These are phyloP conservation scores for Conistra vaccinii DNA, from an alignment of 2,888 invertebrate species.

Conservation along the genomic window DNA sequence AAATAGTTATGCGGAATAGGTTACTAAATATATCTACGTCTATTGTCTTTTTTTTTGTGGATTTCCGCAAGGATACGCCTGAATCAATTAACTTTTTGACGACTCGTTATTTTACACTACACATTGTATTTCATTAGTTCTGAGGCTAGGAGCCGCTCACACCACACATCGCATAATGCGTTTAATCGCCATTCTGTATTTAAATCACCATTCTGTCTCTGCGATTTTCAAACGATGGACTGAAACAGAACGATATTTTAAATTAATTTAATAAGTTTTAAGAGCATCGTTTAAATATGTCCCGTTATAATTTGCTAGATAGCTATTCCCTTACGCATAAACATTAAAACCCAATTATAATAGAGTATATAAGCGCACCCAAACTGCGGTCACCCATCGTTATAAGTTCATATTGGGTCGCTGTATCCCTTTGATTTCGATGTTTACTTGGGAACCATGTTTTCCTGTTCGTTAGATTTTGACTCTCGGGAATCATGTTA, in stretches of 20 bases:
- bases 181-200: no score
- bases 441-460: conserved; percentile 21
- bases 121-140: no score
- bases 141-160: no score
- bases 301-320: not conserved
- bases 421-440: conserved; percentile 18
- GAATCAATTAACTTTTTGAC: no score
- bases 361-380: not conserved
- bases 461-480: conserved; percentile 21
- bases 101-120: not conserved
- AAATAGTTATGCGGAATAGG: no score
- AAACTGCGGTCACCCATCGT: conserved; percentile 27
- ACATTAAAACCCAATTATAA: conserved; percentile 27
- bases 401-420: conserved; percentile 30
- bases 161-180: no score
- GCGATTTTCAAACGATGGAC: not conserved
- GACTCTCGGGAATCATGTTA: not conserved
- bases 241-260: not conserved
- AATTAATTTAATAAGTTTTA: no score
- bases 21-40: no score
- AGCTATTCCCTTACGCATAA: conserved; percentile 2
- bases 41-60: no score
- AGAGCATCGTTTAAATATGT: no score
- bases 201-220: no score
- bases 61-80: no score